These are phyloP conservation scores for Carettochelys insculpta DNA, from an alignment of 2,113 vertebrate genomes.

Conservation along the genomic window DNA sequence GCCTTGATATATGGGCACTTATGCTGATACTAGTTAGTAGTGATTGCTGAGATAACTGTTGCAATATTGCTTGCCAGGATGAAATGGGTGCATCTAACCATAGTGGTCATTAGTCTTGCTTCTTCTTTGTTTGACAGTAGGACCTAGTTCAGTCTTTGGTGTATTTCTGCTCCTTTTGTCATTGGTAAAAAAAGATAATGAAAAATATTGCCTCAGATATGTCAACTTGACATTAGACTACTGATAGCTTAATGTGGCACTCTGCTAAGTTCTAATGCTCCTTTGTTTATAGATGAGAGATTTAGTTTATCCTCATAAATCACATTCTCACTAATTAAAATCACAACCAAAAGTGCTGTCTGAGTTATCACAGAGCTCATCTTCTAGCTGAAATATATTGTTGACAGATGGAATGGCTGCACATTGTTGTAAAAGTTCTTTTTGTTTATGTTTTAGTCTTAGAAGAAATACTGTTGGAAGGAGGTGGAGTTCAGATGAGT, in stretches of 20 bases:
- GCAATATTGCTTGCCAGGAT: not conserved
- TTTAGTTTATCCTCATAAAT: conserved; percentile 13
- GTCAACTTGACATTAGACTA: not conserved
- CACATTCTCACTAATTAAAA: conserved; percentile 14
- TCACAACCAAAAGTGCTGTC: conserved; percentile 23
- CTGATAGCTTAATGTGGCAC: not conserved
- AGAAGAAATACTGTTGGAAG: not conserved
- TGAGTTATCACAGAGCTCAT: not conserved
- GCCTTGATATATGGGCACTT: not conserved
- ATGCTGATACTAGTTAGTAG: not conserved
- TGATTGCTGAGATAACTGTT: not conserved
- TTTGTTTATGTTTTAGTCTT: not conserved
- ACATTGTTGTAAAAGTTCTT: not conserved
- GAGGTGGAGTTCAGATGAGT: not conserved
- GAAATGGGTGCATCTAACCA: not conserved
- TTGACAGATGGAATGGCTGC: conserved; percentile 17
- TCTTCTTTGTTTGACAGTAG: not conserved
- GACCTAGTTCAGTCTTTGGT: not conserved
- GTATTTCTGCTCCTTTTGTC: conserved; percentile 5
- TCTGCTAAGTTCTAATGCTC: not conserved
- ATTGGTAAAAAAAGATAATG: not conserved
- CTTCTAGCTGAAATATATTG: not conserved
- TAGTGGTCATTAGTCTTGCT: not conserved
- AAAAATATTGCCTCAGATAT: not conserved
- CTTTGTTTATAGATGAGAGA: not conserved